Evolutionary conservation across 2,797 vertebrate species (phyloP).

Genomic region (Anguilla obscura): DNA sequence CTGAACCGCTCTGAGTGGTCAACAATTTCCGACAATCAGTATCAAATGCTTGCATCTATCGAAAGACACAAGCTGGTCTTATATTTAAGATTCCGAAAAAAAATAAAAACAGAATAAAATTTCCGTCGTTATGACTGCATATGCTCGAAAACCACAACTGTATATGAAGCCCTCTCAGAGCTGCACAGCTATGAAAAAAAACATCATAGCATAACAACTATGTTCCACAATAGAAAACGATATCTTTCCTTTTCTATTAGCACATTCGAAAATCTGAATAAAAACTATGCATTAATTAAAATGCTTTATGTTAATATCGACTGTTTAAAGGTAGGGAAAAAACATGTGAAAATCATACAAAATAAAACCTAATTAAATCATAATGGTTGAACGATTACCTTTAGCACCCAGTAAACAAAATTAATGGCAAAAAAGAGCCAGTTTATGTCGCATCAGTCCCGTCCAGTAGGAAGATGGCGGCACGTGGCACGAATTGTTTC

Average conservation of each 20-base stretch:
- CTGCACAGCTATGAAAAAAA: background rate
- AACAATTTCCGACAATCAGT: conserved; percentile 17
- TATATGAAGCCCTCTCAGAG: background rate
- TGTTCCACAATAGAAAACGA: background rate
- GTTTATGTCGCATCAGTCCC: background rate
- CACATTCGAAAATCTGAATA: no score
- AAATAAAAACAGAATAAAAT: background rate
- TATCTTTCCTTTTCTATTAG: no score
- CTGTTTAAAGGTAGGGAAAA: background rate
- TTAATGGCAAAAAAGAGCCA: background rate
- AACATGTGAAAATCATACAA: background rate
- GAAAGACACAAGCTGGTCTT: background rate
- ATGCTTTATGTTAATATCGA: background rate
- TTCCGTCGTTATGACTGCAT: background rate
- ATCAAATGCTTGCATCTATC: conserved; percentile 1
- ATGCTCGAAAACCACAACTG: background rate
- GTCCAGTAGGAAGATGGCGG: background rate
- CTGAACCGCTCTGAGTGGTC: conserved; percentile 10
- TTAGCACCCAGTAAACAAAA: background rate
- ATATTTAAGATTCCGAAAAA: background rate
- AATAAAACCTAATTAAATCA: background rate
- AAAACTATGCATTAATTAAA: background rate
- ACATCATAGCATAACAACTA: background rate
- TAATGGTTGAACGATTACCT: background rate
- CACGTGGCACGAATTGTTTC: background rate